A percentile compares a stretch with the other conserved stretches of the same genome.
These are phyloP conservation scores for Dipodomys merriami DNA, from an alignment of 2,113 vertebrate species.

Conservation along the genomic window DNA sequence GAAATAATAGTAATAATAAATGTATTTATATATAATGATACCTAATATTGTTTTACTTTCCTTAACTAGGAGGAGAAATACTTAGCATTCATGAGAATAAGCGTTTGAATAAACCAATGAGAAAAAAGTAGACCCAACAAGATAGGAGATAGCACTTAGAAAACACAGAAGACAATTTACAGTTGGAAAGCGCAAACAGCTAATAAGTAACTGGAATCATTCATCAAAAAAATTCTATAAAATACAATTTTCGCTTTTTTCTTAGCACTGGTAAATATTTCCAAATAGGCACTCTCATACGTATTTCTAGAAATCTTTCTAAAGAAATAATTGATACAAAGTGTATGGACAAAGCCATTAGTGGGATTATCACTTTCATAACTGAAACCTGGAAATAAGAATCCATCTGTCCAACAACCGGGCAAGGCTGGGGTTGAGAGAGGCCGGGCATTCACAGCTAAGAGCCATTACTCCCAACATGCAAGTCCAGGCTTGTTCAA, in stretches of 20 bases:
- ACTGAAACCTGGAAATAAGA: not conserved
- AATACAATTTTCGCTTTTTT: slow-evolving; percentile 27
- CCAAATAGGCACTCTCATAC: not conserved
- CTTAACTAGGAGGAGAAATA: not conserved
- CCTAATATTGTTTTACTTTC: not conserved
- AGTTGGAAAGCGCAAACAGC: not conserved
- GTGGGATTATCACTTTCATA: too few species aligned
- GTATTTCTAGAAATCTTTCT: not conserved
- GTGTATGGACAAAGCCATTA: too few species aligned
- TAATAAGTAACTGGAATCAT: slow-evolving; percentile 43
- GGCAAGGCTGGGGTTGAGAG: not conserved
- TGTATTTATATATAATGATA: not conserved
- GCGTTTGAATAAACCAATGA: slow-evolving; percentile 10
- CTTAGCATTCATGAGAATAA: not conserved
- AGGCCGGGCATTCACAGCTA: not conserved
- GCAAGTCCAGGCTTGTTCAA: not conserved
- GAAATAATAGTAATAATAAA: too few species aligned
- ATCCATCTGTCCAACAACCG: not conserved
- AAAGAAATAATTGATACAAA: too few species aligned
- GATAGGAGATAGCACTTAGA: slow-evolving; percentile 3
- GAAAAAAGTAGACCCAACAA: not conserved
- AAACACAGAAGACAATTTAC: not conserved
- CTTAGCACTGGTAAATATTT: slow-evolving; percentile 34
- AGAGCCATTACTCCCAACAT: not conserved
- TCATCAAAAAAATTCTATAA: slow-evolving; percentile 50